phyloP scores from a whole-genome alignment of 2,797 vertebrate genomes.

The Heterohyrax brucei region DNA sequence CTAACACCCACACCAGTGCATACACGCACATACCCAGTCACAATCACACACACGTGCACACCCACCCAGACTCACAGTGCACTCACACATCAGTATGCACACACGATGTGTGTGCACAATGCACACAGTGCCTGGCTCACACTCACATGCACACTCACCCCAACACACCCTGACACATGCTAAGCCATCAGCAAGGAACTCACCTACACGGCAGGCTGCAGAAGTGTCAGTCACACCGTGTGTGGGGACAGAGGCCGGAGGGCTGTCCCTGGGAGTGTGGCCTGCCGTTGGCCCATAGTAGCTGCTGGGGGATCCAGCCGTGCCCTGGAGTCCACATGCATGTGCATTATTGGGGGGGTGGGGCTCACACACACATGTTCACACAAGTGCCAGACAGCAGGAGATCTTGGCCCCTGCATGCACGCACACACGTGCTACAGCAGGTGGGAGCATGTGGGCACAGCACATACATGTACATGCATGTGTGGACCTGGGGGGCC shows the following conservation, averaged over 20 bases:
- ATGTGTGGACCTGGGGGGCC: neutral
- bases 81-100: too few relatives aligned
- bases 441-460: neutral
- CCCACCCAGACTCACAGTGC: neutral
- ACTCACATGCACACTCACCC: too few relatives aligned
- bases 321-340: accelerated
- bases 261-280: too few relatives aligned
- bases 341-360: neutral
- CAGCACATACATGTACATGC: neutral
- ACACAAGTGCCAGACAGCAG: neutral
- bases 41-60: neutral
- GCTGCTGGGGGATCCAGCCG: accelerated
- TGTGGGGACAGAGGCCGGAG: neutral
- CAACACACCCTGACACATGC: neutral
- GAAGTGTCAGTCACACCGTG: neutral
- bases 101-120: neutral
- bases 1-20: too few relatives aligned
- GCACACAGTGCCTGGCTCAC: too few relatives aligned
- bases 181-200: neutral
- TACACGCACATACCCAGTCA: neutral
- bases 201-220: neutral
- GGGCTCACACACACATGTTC: accelerated
- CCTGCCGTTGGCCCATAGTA: neutral
- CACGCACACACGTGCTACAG: neutral
- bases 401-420: neutral